Conservation (phyloP, 2,113 vertebrate genomes). For the Heptranchias perlo region DNA sequence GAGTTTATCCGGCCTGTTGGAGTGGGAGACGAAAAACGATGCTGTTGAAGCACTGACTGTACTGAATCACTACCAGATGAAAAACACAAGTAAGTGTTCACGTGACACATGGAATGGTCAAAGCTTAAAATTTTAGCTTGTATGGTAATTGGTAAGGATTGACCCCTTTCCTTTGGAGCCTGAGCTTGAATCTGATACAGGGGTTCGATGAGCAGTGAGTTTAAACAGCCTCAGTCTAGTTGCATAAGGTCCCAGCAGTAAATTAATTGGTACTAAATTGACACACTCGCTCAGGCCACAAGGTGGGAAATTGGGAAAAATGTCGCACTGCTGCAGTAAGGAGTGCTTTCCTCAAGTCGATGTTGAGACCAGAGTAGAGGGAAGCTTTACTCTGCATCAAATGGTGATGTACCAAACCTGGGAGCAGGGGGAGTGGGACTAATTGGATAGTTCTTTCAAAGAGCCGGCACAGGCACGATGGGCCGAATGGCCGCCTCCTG, state of each 20-base stretch:
- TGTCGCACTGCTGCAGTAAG: not conserved
- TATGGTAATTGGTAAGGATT: not conserved
- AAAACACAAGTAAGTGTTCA: conserved; percentile 88
- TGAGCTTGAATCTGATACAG: not conserved
- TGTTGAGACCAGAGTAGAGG: not conserved
- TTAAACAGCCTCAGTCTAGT: not conserved
- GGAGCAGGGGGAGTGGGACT: not conserved
- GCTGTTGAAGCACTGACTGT: conserved; percentile 93
- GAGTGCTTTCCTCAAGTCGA: not conserved
- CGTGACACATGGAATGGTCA: not conserved
- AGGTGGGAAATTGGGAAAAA: not conserved
- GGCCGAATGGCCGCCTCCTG: too few relatives aligned
- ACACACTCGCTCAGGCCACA: too few relatives aligned
- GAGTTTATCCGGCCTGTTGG: conserved; percentile 87
- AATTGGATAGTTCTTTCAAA: not conserved
- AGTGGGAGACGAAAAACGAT: conserved; percentile 92
- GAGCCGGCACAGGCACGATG: not conserved
- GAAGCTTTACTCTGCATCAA: not conserved
- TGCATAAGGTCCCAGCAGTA: too few relatives aligned
- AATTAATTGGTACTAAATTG: too few relatives aligned
- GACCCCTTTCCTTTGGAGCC: not conserved
- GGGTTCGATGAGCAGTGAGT: not conserved
- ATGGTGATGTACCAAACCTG: not conserved
- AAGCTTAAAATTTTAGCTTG: not conserved
- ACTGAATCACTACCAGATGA: conserved; percentile 95